Base-by-base conservation (phyloP, 2,888 invertebrate species). In the Tortrix viridana region DNA sequence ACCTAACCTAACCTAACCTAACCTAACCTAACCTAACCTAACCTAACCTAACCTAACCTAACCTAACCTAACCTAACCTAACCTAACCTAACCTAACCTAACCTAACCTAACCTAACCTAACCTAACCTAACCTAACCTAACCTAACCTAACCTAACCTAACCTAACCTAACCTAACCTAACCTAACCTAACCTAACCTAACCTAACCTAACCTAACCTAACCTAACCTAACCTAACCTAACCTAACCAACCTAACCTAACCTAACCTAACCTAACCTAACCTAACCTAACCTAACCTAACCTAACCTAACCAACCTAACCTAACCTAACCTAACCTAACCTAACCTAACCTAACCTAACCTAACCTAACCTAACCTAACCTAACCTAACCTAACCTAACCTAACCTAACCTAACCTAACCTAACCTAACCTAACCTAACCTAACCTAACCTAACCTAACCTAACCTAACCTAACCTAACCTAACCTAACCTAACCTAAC, bases 401-500 rank as follows among this genome's bases (percentile, higher is more conserved):
- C 57, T 57, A 62, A 57, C 62, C 38, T 57, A 62, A 56, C 62
- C 62, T 62, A 62, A 62, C 62, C 62, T 57, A 52, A 57, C 62
- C 62, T 56, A 62, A 56, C 56, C 62, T 62, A 62, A 57, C 62
- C 62, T 57, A 52, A 57, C 52, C 62, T 47, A 47, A 52, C 46
- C 52, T 52, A 52, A 47, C 38, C 57, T 57, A 62, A 62, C 62
- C 62, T 62, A 62, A 62, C 62, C 62, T 57, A 52, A 52, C 52
- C 62, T 50, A 62, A 56, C 56, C 62, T 52, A 62, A 62, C 62
- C 62, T 57, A 57, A 57, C 54, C 58, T 58, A 58, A 58, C 58
- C 58, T 58, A 58, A 58, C 58, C 58, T 58, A 58, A 58, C 55
- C 58, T 58, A 60, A 60, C 60, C 65, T 65, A 55, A 59, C 54